Percentiles rank a stretch among this genome's conserved stretches.
Evolutionary conservation across 2,113 vertebrate species (phyloP).

Genomic region (Narcine bancroftii): DNA sequence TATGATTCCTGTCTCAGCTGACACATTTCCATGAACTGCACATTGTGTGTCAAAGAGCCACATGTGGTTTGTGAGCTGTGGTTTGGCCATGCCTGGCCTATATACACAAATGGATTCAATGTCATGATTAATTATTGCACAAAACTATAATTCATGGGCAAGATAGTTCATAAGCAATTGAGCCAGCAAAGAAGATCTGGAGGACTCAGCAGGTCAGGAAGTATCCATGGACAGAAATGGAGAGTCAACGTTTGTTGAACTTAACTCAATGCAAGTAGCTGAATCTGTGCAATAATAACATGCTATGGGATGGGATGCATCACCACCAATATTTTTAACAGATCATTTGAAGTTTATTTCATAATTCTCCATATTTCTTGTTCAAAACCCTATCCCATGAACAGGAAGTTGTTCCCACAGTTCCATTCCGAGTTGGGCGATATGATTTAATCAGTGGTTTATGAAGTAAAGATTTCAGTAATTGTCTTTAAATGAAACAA

Average conservation of each 20-base stretch:
- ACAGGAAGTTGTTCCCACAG: not conserved
- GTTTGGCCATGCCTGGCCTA: no score
- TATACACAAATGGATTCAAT: not conserved
- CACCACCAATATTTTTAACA: not conserved
- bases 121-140: not conserved
- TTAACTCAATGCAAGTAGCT: not conserved
- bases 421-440: no score
- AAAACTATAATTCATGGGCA: not conserved
- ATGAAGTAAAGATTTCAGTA: not conserved
- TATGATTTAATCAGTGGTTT: not conserved
- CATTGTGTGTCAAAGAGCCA: no score
- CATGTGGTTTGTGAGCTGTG: no score
- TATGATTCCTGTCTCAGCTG: no score
- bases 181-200: no score
- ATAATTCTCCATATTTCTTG: not conserved
- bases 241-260: no score
- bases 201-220: no score
- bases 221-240: no score
- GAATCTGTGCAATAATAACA: not conserved
- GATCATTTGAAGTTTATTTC: not conserved
- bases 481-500: not conserved
- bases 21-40: no score
- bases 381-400: not conserved
- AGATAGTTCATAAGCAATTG: not conserved
- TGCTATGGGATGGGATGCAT: not conserved